These are phyloP conservation scores for Campodea augens DNA, from an alignment of 1,140 invertebrate genomes.

Conservation along the genomic window DNA sequence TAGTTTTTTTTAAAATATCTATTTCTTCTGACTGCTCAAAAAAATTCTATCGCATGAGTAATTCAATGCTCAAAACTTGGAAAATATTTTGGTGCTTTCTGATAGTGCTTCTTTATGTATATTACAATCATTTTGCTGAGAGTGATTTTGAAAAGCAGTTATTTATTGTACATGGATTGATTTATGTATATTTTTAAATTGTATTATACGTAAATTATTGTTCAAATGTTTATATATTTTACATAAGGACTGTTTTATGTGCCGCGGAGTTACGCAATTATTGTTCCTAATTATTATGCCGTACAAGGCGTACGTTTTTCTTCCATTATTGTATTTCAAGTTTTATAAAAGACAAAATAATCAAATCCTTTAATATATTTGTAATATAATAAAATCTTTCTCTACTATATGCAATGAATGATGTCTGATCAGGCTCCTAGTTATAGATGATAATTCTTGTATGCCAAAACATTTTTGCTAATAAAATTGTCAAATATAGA, in stretches of 20 bases:
- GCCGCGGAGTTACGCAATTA: too few relatives aligned
- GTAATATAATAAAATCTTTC: too few relatives aligned
- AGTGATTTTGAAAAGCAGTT: neutral
- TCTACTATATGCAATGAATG: too few relatives aligned
- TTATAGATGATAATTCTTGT: too few relatives aligned
- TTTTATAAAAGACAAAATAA: too few relatives aligned
- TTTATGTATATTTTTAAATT: neutral
- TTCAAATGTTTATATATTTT: neutral
- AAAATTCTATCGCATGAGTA: neutral
- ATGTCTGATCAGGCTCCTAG: too few relatives aligned
- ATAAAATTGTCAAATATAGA: too few relatives aligned
- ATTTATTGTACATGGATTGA: neutral
- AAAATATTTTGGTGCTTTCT: neutral
- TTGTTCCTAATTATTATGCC: too few relatives aligned
- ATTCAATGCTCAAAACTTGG: neutral
- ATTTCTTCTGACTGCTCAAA: neutral
- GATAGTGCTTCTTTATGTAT: neutral
- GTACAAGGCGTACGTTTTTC: too few relatives aligned
- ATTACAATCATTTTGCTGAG: neutral
- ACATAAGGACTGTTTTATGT: neutral
- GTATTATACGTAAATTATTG: neutral
- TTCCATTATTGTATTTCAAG: too few relatives aligned
- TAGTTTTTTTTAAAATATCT: neutral
- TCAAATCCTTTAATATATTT: too few relatives aligned
- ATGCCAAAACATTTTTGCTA: too few relatives aligned